Evolutionary conservation across 37 sponge, comb jelly and placozoan genomes (phyloP), one percentile per base, ranked within the genome.

Genomic region (Spongilla lacustris): DNA sequence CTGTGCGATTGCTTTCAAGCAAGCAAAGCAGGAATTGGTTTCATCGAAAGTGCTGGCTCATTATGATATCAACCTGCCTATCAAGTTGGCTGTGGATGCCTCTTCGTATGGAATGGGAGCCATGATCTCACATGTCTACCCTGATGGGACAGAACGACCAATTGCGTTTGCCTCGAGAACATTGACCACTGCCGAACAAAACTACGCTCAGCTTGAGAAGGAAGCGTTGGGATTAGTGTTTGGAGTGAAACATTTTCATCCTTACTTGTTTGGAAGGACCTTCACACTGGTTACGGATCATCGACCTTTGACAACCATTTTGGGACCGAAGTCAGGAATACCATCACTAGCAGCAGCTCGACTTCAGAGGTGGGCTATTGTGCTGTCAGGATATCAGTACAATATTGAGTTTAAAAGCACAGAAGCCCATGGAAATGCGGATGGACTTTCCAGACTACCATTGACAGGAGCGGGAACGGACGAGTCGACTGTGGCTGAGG

Each of bases 261-360:
- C 50, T 11, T 86, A 91, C 38, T 11, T 90, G 75, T 90, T 69
- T 49, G 91, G 86, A 17, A n/a, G 91, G 35, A 10, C 69, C 4
- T 90, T 90, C 73, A 66, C 72, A 2, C 31, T 91, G 38, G 19
- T 76, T 0, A 88, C 83, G 2, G 90, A 89, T 28, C 90, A 89
- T 28, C 75, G 80, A 48, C 83, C 86, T 27, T 71, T 85, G 2
- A 67, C 58, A 46, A 48, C 75, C 77, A 81, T 90, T 22, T 72
- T 89, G 35, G 58, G 84, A 23, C 90, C 81, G 2, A 74, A 71
- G 26, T 66, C 35, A 25, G 76, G 81, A 9, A 50, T 89, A 23
- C 84, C 90, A 21, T 34, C 69, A 35, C 41, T 89, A 46, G 84
- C 84, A 13, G 73, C 85, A 2, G 76, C 84, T 25, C 31, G 85